Evolutionary conservation across 2,113 vertebrate species (phyloP).

Genomic region (Garra rufa): DNA sequence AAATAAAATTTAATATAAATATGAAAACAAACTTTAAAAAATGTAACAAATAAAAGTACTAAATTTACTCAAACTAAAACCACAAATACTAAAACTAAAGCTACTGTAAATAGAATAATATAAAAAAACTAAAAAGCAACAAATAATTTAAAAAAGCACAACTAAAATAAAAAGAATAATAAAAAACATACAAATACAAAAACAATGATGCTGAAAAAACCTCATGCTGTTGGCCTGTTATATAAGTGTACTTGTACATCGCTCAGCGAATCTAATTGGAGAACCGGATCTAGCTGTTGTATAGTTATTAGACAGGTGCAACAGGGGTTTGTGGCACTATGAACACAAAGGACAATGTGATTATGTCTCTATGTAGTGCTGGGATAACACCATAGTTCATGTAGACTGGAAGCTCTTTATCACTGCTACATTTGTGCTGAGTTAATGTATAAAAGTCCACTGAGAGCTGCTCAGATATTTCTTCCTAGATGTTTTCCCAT

Average conservation of each 20-base stretch:
- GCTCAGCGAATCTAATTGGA: neutral
- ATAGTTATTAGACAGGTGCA: neutral
- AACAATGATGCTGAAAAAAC: neutral
- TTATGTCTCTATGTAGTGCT: conserved; percentile 9
- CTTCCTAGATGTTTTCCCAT: conserved; percentile 10
- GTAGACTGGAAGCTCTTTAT: conserved; percentile 23
- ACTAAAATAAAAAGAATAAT: neutral
- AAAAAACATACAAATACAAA: neutral
- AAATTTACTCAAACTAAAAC: neutral
- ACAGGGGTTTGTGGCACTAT: neutral
- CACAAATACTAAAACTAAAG: too few species aligned
- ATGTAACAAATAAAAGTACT: neutral
- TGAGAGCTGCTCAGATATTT: conserved; percentile 23
- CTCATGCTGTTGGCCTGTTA: neutral
- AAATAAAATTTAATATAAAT: neutral
- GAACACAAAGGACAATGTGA: conserved; percentile 15
- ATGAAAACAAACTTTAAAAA: too few species aligned
- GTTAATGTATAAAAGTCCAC: conserved; percentile 22
- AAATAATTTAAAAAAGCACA: too few species aligned
- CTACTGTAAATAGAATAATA: too few species aligned
- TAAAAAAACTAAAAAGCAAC: too few species aligned
- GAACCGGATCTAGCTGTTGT: neutral
- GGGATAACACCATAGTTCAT: neutral
- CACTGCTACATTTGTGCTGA: conserved; percentile 17
- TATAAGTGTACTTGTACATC: neutral